Conservation (phyloP, 37 sponge, comb jelly and placozoan species). For the Agelas oroides region DNA sequence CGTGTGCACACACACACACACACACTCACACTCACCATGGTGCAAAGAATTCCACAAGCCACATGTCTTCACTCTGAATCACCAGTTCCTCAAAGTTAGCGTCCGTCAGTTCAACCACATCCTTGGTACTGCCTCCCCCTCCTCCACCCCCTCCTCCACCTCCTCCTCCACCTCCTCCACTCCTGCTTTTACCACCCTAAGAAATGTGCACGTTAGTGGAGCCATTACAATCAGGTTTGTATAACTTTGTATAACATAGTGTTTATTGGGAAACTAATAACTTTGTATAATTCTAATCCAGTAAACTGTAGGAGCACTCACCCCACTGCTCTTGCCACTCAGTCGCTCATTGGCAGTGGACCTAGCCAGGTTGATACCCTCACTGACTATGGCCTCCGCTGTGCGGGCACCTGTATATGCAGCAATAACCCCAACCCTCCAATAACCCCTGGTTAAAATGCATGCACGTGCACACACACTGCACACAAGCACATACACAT, state of each 20-base stretch:
- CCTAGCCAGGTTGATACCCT: constrained; percentile 46
- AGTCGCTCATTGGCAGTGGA: constrained; percentile 53
- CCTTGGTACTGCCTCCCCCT: constrained; percentile 44
- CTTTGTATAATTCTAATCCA: too few relatives aligned
- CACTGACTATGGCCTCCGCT: constrained; percentile 73
- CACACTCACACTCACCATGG: constrained; percentile 73
- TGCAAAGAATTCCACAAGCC: constrained; percentile 97
- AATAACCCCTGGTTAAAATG: too few relatives aligned
- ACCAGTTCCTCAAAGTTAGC: constrained; percentile 89
- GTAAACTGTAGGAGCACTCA: neutral
- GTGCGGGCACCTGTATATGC: constrained; percentile 65
- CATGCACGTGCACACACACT: too few relatives aligned
- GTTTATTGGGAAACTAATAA: too few relatives aligned
- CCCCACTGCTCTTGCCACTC: constrained; percentile 50
- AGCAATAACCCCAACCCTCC: neutral
- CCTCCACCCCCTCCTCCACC: constrained; percentile 55
- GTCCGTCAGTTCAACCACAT: constrained; percentile 92
- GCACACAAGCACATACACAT: neutral
- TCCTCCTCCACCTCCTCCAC: too few relatives aligned
- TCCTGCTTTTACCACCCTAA: too few relatives aligned
- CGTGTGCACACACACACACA: constrained; percentile 83
- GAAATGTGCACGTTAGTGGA: neutral
- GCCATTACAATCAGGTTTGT: neutral
- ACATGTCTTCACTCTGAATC: constrained; percentile 82
- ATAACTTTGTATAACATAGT: neutral